Evolutionary conservation across 2,888 invertebrate species (phyloP), one percentile per base, ranked within the genome.

Genomic region (Nephrotoma appendiculata): DNA sequence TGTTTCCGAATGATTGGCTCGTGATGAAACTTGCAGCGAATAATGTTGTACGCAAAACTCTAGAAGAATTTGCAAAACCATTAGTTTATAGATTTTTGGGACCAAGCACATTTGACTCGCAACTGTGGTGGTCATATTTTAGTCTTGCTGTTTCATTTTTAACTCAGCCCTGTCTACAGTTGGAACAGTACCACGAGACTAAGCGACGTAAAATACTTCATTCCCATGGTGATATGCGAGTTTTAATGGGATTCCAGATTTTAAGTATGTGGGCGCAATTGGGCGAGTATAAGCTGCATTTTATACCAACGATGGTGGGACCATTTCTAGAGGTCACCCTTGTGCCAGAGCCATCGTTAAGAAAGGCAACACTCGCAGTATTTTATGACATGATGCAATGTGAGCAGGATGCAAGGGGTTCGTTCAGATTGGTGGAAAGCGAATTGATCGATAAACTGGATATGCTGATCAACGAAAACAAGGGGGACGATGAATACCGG

Each of bases 301-400:
- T 98, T 89, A 96, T 98, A 88, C 98, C 98, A 0, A 95, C 96
- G 0, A 97, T 98, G 94, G 98, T 98, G 6, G 98, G 98, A 0
- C 98, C 98, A 0, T 96, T 98, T 89, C 93, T 99, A 83, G 97
- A 98, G 92, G 97, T 98, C 5, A 98, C 98, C 0, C 92, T 98
- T 45, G 97, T 98, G 5, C 96, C 96, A 0, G 97, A 98, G 89
- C 94, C 94, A 52, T 96, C 96, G 88, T 91, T 99, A 6, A 94
- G 98, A 0, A 96, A 97, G 89, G 97, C 97, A 0, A 98, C 98
- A 0, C 92, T 98, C 11, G 97, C 97, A 6, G 97, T 98, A 84
- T 96, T 98, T 89, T 98, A 97, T 89, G 97, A 98, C 89, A 96
- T 99, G 94, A 98, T 99, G 96, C 97, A 98, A 88, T 97, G 97